Percentiles rank a stretch among this genome's conserved stretches.
Conservation (phyloP, 2,797 vertebrate genomes). For the Rhinoraja longicauda region DNA sequence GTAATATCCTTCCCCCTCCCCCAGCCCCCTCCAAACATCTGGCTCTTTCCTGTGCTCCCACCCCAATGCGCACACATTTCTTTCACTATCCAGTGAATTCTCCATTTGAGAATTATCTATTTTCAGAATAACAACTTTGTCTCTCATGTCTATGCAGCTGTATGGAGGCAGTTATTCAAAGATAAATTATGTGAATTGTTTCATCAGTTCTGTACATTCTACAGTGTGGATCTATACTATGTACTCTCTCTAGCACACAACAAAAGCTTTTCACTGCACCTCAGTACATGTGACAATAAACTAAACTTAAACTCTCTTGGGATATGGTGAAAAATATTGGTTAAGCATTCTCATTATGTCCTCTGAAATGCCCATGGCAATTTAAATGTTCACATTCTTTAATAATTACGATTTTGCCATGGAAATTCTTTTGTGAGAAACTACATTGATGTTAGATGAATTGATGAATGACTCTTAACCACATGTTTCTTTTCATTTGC, state of each 20-base stretch:
- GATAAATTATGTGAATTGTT: background rate
- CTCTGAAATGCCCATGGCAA: background rate
- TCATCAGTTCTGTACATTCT: background rate
- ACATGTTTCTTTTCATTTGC: constrained; percentile 5
- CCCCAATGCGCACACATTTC: too few relatives aligned
- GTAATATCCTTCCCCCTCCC: too few relatives aligned
- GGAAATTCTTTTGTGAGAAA: background rate
- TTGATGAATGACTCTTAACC: background rate
- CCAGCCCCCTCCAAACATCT: too few relatives aligned
- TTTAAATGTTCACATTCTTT: background rate
- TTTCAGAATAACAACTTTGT: background rate
- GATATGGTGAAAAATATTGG: background rate
- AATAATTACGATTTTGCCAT: background rate
- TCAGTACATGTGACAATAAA: too few relatives aligned
- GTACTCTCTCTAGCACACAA: too few relatives aligned
- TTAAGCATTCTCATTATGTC: background rate
- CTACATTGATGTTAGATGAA: background rate
- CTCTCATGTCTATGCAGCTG: background rate
- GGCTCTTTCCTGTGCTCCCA: too few relatives aligned
- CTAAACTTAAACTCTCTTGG: background rate
- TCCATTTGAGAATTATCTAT: too few relatives aligned
- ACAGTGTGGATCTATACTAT: too few relatives aligned
- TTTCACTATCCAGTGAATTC: too few relatives aligned
- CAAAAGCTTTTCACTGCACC: too few relatives aligned
- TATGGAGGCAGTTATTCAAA: background rate